Conservation (phyloP, 2,797 vertebrate species). For the Amblyraja radiata region DNA sequence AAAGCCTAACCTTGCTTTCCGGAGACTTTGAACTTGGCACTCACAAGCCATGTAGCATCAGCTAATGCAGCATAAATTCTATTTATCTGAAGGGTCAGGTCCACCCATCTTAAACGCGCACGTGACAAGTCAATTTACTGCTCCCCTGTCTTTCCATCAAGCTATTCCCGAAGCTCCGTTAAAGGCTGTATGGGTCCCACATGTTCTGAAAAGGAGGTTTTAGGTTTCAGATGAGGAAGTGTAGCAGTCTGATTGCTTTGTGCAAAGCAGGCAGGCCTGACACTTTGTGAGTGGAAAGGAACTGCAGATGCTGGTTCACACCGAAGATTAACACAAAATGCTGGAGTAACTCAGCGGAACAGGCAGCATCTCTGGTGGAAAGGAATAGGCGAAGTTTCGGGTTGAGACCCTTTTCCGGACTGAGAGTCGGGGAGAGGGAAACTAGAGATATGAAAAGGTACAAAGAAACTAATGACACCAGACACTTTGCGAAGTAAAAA, state of each 20-base stretch:
- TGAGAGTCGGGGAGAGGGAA: no score
- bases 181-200: neutral
- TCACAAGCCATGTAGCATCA: neutral
- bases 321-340: no score
- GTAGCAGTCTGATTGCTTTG: neutral
- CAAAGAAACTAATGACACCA: no score
- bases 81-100: constrained; percentile 18
- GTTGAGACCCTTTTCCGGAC: no score
- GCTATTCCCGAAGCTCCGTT: constrained; percentile 9
- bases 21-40: constrained; percentile 7
- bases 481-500: no score
- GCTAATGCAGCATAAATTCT: constrained; percentile 14
- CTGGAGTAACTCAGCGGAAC: no score
- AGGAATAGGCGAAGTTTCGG: no score
- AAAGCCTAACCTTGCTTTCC: constrained; percentile 3
- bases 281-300: no score
- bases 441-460: no score
- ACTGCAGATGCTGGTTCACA: no score
- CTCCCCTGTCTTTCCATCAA: neutral
- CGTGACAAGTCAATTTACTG: neutral
- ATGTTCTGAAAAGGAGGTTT: neutral
- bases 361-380: no score
- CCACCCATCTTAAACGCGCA: constrained; percentile 1
- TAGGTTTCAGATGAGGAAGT: constrained; percentile 21
- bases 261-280: neutral